These are phyloP conservation scores for Eupelmus urozonus DNA, from an alignment of 2,888 invertebrate genomes.

Conservation along the genomic window DNA sequence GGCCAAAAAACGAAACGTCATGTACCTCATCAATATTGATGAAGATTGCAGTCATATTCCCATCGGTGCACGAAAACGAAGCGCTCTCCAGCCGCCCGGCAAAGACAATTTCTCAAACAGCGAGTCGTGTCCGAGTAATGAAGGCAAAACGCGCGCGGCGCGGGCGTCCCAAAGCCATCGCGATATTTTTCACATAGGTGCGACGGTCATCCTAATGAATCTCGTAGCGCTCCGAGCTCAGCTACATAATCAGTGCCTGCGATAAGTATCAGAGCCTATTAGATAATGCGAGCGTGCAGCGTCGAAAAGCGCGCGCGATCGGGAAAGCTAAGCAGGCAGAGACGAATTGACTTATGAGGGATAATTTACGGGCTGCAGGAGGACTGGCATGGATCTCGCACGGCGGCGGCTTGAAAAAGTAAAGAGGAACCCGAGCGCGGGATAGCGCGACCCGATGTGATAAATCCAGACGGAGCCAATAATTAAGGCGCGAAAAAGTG, in stretches of 20 bases:
- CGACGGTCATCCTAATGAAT: slow-evolving; percentile 46
- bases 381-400: no score
- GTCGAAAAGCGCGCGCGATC: slow-evolving; percentile 28
- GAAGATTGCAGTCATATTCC: slow-evolving; percentile 13
- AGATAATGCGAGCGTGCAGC: slow-evolving; percentile 42
- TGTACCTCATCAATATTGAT: slow-evolving; percentile 34
- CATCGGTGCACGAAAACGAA: background rate
- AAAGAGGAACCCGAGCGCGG: slow-evolving; percentile 12
- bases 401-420: no score
- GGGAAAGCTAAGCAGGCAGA: background rate
- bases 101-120: slow-evolving; percentile 38
- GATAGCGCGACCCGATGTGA: slow-evolving; percentile 11
- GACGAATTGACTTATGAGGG: slow-evolving; percentile 33
- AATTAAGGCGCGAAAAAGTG: slow-evolving; percentile 44
- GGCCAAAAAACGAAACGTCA: background rate
- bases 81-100: background rate
- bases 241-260: slow-evolving; percentile 28
- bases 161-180: background rate
- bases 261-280: slow-evolving; percentile 50
- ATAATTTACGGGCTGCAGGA: slow-evolving; percentile 32
- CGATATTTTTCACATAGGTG: background rate
- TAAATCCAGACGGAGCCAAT: slow-evolving; percentile 39
- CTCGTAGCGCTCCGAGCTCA: background rate
- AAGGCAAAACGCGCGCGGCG: slow-evolving; percentile 12
- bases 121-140: slow-evolving; percentile 45